Base-by-base conservation (phyloP, 2,113 vertebrate species). In the Tachysurus fulvidraco region DNA sequence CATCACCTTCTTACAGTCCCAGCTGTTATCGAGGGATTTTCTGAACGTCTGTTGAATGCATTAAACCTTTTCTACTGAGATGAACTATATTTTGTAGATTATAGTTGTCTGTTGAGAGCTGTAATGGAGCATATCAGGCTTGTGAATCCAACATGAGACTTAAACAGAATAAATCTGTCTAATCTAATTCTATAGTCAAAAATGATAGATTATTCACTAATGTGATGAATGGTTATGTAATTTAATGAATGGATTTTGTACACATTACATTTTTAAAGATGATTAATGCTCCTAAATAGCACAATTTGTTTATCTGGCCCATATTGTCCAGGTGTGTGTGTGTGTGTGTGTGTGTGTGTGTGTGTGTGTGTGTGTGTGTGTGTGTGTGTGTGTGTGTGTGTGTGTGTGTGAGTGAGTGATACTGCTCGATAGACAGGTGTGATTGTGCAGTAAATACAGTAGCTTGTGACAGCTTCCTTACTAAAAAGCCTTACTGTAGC, bases 191-290 rank as follows among this genome's bases (percentile, higher is more conserved):
- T 50, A n/a, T 25, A 76, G 41, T 76, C 73, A 8, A 50, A 28
- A 44, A 73, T 36, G n/a, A n/a, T 71, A 21, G 5, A 71, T 5
- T 73, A 69, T 11, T 71, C 36, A 54, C 65, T 16, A 12, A 83
- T 81, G 81, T 54, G 62, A 80, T 87, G 90, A 84, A 81, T 81
- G 60, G 86, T 85, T 77, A 57, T 86, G 12, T 13, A 50, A 50
- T 76, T 81, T 81, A 59, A 8, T 0, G 62, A 83, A 87, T 88
- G 88, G 89, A 89, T 82, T 86, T 80, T 90, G 90, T 91, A 85
- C 88, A 83, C 87, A 91, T 90, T 85, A 91, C 90, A 87, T 90
- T 85, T 92, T 92, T 89, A 92, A 92, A 93, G 36, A 60, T 86
- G 52, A 83, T 74, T 83, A 28, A 83, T 85, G 76, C 50, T 30